Evolutionary conservation across 2,888 invertebrate genomes (phyloP), one percentile per base, ranked within the genome.

Genomic region (Eubasilissa splendida): DNA sequence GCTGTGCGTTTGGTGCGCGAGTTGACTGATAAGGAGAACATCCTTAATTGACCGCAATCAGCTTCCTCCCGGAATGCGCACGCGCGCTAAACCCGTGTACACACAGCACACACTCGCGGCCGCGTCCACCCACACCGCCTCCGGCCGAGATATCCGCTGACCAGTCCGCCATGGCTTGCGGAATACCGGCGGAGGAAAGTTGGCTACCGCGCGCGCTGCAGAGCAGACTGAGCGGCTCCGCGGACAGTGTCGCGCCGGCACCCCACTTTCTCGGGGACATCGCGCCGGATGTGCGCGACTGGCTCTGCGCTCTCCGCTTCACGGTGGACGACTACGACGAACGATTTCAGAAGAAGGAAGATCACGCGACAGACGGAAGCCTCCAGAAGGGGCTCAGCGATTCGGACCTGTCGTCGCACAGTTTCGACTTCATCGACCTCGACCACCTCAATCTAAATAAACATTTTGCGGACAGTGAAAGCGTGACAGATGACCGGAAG

Each of bases 291-390:
- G 89, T 88, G 22, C 60, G 71, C n/a, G 9, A 42, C 77, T 91
- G 91, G 91, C 86, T 91, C n/a, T 84, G 87, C 14, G 85, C 86
- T 4, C 85, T 91, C 77, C 88, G 91, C 77, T 87, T 85, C 56
- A 86, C 88, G 9, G 88, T 88, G 77, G 89, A 91, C 77, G 91
- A 91, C 81, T 91, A 91, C 88, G 91, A 91, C 84, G 77, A 83
- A 58, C 56, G 88, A 88, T 10, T 84, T 0, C 66, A 12, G 50
- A 14, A 52, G 14, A 14, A 9, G 12, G 68, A 63, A 63, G 33
- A 33, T 1, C 52, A n/a, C 2, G 58, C 12, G 22, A 22, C 22
- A 1, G 22, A 22, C 1, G 22, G 22, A 22, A 22, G 12, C 9
- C 54, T 73, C 5, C 71, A 58, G 56, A 54, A 68, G 60, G 80